phyloP scores from a whole-genome alignment of 2,113 vertebrate species.

The Carlito syrichta region DNA sequence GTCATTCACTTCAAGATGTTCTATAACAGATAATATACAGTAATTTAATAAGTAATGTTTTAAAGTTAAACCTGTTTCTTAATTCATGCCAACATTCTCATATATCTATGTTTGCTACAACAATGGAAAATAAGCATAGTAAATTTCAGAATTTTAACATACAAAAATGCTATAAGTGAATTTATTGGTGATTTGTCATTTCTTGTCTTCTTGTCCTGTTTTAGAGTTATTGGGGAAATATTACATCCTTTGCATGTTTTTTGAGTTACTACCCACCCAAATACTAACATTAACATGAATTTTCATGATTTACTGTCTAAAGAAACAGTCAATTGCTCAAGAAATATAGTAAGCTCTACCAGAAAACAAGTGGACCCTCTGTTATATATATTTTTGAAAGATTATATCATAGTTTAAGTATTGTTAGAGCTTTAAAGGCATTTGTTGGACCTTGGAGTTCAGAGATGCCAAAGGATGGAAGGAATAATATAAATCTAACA shows the following conservation, averaged over 20 bases:
- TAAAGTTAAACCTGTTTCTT: conserved; percentile 8
- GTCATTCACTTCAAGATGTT: not conserved
- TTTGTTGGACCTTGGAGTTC: conserved; percentile 38
- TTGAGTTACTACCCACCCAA: not conserved
- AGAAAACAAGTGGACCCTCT: conserved; percentile 13
- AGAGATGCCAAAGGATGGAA: conserved; percentile 47
- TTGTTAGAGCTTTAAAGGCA: not conserved
- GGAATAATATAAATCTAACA: not conserved
- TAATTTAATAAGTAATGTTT: too few species aligned
- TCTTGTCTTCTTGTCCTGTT: not conserved
- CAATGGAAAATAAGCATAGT: not conserved
- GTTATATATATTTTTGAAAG: conserved; percentile 50
- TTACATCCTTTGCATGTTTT: not conserved
- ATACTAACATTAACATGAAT: not conserved
- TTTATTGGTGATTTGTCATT: not conserved
- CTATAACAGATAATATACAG: not conserved
- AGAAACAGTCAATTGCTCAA: not conserved
- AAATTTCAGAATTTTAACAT: not conserved
- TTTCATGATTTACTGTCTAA: not conserved
- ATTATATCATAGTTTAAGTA: conserved; percentile 34
- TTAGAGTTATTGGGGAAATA: not conserved
- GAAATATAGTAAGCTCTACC: not conserved
- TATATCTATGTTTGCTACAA: not conserved
- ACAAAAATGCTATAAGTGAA: not conserved
- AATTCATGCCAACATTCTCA: not conserved